These are phyloP conservation scores for Alethe diademata DNA, from an alignment of 2,113 vertebrate genomes.

Conservation along the genomic window DNA sequence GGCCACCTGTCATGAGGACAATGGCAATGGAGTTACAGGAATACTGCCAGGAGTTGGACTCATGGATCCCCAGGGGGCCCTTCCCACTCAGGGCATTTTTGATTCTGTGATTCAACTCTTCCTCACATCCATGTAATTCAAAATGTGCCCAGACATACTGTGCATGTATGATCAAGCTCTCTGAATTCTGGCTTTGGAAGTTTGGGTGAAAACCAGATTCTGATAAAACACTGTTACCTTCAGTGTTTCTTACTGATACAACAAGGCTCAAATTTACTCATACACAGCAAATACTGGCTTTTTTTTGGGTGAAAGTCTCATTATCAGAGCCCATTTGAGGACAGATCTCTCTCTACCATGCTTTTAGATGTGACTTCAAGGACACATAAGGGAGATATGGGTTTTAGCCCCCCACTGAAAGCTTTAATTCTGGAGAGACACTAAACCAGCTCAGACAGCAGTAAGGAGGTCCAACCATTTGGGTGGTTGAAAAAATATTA, in stretches of 20 bases:
- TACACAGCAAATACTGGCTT: not conserved
- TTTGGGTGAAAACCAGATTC: not conserved
- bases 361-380: not conserved
- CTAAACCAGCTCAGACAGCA: not conserved
- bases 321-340: not conserved
- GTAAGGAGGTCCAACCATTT: not conserved
- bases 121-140: fast-evolving
- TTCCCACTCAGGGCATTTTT: not conserved
- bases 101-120: not conserved
- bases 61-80: too few species aligned
- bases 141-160: not conserved
- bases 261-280: not conserved
- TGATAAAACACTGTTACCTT: not conserved
- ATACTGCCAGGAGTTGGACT: not conserved
- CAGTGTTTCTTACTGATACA: not conserved
- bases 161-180: not conserved
- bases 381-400: not conserved
- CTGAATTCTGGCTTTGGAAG: not conserved
- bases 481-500: not conserved
- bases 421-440: not conserved
- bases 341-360: not conserved
- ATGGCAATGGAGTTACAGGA: not conserved
- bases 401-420: not conserved
- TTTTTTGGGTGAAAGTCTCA: not conserved
- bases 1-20: not conserved